These are phyloP conservation scores for Phalacrocorax brasilianus DNA, from an alignment of 2,113 vertebrate species.

Conservation along the genomic window DNA sequence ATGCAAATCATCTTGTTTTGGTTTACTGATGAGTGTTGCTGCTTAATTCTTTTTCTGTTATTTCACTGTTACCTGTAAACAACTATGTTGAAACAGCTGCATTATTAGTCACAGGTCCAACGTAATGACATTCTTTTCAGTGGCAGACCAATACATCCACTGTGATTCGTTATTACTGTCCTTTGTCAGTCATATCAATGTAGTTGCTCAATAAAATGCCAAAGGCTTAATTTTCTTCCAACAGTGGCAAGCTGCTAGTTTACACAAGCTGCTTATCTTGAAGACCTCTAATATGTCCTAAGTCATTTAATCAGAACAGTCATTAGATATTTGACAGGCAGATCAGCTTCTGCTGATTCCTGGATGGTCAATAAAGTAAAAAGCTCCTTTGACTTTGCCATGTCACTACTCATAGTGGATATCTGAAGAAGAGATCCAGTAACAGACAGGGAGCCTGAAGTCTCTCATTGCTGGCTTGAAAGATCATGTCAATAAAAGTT, in stretches of 20 bases:
- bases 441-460: background rate
- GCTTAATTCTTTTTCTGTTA: background rate
- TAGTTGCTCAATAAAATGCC: background rate
- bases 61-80: background rate
- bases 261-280: background rate
- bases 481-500: background rate
- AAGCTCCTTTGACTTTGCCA: background rate
- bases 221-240: background rate
- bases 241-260: background rate
- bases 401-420: background rate
- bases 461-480: background rate
- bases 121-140: background rate
- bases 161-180: background rate
- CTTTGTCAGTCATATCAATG: background rate
- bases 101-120: background rate
- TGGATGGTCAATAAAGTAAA: background rate
- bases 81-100: background rate
- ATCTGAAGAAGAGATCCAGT: background rate
- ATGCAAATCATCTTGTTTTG: background rate
- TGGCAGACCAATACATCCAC: background rate
- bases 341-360: background rate
- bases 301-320: background rate
- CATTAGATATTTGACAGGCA: background rate
- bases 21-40: background rate
- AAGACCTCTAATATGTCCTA: background rate